Evolutionary conservation across 2,113 vertebrate species (phyloP), one percentile per base, ranked within the genome.

Genomic region (Formicarius rufipectus): DNA sequence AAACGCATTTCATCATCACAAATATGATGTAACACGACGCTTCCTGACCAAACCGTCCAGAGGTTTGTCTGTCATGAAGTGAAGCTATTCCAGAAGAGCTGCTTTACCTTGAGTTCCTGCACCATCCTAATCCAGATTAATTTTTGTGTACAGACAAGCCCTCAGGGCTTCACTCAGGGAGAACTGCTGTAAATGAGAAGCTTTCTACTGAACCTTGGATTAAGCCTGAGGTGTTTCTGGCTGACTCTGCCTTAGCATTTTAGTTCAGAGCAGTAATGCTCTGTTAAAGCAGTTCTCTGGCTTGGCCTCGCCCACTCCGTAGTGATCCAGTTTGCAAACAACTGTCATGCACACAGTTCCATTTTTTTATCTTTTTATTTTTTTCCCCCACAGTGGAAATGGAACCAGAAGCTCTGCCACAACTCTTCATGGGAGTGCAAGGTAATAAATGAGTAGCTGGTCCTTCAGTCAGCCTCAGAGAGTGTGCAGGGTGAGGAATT

Each of bases 81-180:
- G 52, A 94, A 89, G 59, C 71, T 95, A 71, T 93, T 91, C 91
- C 75, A 93, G 82, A 85, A 82, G 84, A 86, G 71, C 53, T 63
- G n/a, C 90, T 90, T 92, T 77, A n/a, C 58, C 4, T 84, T 53
- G 53, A 83, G 0, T 74, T 84, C 63, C 77, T 91, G 52, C 39
- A 44, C 39, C 50, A 66, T 93, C 78, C 58, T 96, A 96, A 96
- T 94, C 95, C 91, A 93, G 93, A 96, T 95, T 94, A 91, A 80
- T 69, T 96, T 96, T 85, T 93, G 45, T 3, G 4, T 85, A 82
- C 84, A 97, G 93, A 91, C 75, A 66, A 91, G 14, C 82, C 96
- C 91, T 93, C 25, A 55, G 82, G 96, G 74, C 35, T 91, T 78
- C 45, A 93, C 73, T 77, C 47, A 37, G 35, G 74, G 50, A 95